Conservation (phyloP, 2,797 vertebrate genomes). For the Bovichtus variegatus region DNA sequence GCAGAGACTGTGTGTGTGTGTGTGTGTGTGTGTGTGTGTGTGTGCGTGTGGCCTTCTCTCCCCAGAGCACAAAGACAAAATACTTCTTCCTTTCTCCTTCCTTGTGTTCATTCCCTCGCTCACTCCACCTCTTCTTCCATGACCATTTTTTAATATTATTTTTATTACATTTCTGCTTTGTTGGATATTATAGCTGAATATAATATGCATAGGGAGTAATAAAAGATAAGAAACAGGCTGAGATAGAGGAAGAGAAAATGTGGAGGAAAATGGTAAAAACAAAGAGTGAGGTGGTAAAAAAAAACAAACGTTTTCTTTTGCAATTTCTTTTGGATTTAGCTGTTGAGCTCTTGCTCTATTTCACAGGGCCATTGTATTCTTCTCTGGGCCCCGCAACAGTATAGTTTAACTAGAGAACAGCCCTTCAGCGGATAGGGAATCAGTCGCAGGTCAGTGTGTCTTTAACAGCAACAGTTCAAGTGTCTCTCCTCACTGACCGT, state of each 20-base stretch:
- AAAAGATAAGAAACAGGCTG: constrained; percentile 27
- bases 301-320: no score
- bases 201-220: constrained; percentile 42
- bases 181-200: constrained; percentile 48
- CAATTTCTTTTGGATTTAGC: not conserved
- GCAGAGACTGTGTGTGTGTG: not conserved
- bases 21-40: constrained; percentile 1
- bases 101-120: constrained; percentile 22
- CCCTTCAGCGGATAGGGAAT: not conserved
- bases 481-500: not conserved
- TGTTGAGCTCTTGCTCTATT: not conserved
- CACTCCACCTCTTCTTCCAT: constrained; percentile 17
- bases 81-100: not conserved
- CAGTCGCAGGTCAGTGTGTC: not conserved
- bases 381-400: not conserved
- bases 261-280: not conserved
- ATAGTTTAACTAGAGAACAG: not conserved
- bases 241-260: not conserved
- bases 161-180: constrained; percentile 62
- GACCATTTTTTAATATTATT: constrained; percentile 57
- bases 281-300: not conserved
- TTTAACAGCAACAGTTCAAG: constrained; percentile 4
- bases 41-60: not conserved
- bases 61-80: constrained; percentile 24
- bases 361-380: not conserved